Conservation (phyloP, 2,888 invertebrate species). For the Callyntrura guangdongensis region DNA sequence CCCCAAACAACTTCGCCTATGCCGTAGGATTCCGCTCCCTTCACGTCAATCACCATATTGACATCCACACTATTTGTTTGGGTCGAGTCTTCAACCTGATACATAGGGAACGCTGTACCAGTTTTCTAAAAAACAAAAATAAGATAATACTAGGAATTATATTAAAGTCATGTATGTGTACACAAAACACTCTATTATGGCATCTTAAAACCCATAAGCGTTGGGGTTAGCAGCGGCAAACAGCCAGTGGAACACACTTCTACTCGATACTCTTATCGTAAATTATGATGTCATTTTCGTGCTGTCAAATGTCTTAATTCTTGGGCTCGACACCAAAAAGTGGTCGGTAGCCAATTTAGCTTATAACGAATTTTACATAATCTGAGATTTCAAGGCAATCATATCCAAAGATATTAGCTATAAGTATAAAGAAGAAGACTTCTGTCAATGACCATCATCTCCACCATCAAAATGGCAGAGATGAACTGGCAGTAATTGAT, state of each 20-base stretch:
- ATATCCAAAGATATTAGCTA: not conserved
- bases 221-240: not conserved
- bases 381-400: slow-evolving; percentile 15
- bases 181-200: not conserved
- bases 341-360: not conserved
- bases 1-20: slow-evolving; percentile 83
- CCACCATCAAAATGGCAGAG: slow-evolving; percentile 7
- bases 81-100: slow-evolving; percentile 64
- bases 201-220: not conserved
- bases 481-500: slow-evolving; percentile 63
- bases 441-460: slow-evolving; percentile 67
- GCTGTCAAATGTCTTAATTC: not conserved
- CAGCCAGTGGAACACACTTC: not conserved
- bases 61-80: slow-evolving; percentile 23
- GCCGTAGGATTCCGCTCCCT: slow-evolving; percentile 62
- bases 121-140: slow-evolving; percentile 2
- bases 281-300: not conserved
- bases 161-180: not conserved
- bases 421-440: not conserved
- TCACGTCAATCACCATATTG: slow-evolving; percentile 26
- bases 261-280: not conserved
- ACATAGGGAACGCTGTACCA: slow-evolving; percentile 47
- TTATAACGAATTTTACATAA: not conserved
- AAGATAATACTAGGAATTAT: not conserved
- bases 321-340: not conserved